These are phyloP conservation scores for Picathartes gymnocephalus DNA, from an alignment of 2,113 vertebrate species.

Conservation along the genomic window DNA sequence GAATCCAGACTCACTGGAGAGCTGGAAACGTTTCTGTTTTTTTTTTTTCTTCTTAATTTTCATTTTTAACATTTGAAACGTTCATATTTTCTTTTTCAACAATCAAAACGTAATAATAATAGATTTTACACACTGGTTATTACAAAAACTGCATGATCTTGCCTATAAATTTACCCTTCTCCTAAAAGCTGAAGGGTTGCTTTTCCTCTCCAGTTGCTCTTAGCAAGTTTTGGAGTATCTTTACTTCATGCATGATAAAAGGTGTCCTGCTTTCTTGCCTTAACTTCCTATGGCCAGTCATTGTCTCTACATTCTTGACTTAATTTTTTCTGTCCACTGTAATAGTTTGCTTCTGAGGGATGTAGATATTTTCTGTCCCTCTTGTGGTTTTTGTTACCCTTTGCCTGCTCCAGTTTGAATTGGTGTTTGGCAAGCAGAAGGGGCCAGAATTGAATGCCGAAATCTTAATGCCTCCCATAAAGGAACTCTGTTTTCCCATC, in stretches of 20 bases:
- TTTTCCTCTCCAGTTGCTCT: not conserved
- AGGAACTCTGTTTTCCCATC: not conserved
- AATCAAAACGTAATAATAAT: not conserved
- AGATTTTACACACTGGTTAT: not conserved
- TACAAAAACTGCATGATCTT: not conserved
- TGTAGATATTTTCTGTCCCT: not conserved
- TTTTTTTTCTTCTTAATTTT: not conserved
- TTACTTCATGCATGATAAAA: not conserved
- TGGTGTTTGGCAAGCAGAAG: not conserved
- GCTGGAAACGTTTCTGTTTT: not conserved
- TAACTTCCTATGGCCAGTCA: not conserved
- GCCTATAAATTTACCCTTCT: not conserved
- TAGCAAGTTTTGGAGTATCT: not conserved
- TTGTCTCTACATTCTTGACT: not conserved
- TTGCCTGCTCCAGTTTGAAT: not conserved
- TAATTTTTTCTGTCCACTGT: not conserved
- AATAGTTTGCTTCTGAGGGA: not conserved
- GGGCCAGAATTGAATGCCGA: not conserved
- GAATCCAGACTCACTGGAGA: not conserved
- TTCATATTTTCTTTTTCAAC: not conserved
- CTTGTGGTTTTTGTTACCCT: not conserved
- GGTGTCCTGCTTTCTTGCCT: not conserved
- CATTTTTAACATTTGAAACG: not conserved
- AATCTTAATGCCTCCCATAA: not conserved
- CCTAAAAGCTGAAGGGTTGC: not conserved